A percentile compares a stretch with the other conserved stretches of the same genome.
Evolutionary conservation across 2,113 vertebrate species (phyloP).

Genomic region (Polyodon spathula): DNA sequence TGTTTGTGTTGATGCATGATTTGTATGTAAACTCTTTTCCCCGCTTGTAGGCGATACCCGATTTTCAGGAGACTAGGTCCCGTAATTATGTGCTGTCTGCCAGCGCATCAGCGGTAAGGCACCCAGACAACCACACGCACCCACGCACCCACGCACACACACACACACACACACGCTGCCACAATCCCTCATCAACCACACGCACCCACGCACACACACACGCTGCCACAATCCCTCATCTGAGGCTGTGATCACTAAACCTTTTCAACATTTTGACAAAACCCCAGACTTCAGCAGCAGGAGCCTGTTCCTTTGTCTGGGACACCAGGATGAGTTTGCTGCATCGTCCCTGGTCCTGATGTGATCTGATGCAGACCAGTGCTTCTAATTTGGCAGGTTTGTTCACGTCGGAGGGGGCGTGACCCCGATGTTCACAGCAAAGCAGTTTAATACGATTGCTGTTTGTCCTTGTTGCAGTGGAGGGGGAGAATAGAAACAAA

Average conservation of each 20-base stretch:
- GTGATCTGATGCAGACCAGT: not conserved
- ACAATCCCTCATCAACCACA: no score
- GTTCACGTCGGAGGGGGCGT: not conserved
- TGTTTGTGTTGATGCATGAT: no score
- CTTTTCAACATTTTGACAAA: conserved; percentile 5
- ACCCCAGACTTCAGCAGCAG: not conserved
- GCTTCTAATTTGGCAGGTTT: not conserved
- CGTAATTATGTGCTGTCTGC: conserved; percentile 96
- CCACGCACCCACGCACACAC: conserved; percentile 1
- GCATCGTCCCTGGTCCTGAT: not conserved
- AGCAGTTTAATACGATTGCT: not conserved
- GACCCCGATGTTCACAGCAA: not conserved
- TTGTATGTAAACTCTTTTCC: conserved; percentile 61
- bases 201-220: not conserved
- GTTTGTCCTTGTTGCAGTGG: not conserved
- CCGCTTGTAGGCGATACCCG: conserved; percentile 79
- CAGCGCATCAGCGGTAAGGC: conserved; percentile 95
- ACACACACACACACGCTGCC: not conserved
- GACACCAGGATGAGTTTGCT: not conserved
- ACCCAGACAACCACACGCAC: not conserved
- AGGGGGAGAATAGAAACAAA: no score
- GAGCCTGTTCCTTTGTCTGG: not conserved
- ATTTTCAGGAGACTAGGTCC: conserved; percentile 97
- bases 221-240: not conserved
- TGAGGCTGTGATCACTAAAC: not conserved